Conservation (phyloP, 2,888 invertebrate genomes). For the Busseola fusca region DNA sequence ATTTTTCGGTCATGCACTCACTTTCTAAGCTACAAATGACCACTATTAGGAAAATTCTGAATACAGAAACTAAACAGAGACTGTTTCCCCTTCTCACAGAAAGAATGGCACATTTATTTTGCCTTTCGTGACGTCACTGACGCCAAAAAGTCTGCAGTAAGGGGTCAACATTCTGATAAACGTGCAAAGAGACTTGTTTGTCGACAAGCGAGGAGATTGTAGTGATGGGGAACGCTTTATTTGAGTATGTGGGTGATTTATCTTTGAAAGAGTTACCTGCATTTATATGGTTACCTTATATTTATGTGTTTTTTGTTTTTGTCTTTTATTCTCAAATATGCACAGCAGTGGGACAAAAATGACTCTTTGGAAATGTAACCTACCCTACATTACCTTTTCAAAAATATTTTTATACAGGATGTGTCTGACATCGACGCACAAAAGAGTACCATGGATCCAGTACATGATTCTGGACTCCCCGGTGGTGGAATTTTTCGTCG, state of each 20-base stretch:
- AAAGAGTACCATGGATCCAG: too few relatives aligned
- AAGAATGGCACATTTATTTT: conserved; percentile 45
- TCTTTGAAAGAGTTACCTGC: conserved; percentile 24
- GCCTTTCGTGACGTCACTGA: conserved; percentile 63
- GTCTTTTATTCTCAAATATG: background rate
- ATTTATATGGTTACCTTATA: background rate
- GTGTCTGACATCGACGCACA: too few relatives aligned
- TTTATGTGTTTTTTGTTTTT: background rate
- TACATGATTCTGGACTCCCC: too few relatives aligned
- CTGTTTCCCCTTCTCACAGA: conserved; percentile 36
- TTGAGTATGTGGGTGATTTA: conserved; percentile 19
- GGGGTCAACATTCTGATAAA: conserved; percentile 73
- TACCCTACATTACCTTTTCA: too few relatives aligned
- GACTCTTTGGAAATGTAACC: too few relatives aligned
- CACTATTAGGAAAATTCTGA: conserved; percentile 12
- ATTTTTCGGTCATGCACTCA: background rate
- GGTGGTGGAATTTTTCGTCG: too few relatives aligned
- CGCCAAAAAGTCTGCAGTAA: conserved; percentile 70
- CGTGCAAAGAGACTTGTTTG: conserved; percentile 69
- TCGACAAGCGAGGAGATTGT: conserved; percentile 52
- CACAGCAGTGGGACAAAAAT: too few relatives aligned
- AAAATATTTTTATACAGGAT: too few relatives aligned
- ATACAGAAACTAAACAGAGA: conserved; percentile 22
- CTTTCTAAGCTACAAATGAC: conserved; percentile 11
- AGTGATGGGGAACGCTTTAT: conserved; percentile 31